Evolutionary conservation across 2,888 invertebrate genomes (phyloP).

Genomic region (Heteropelma amictum): DNA sequence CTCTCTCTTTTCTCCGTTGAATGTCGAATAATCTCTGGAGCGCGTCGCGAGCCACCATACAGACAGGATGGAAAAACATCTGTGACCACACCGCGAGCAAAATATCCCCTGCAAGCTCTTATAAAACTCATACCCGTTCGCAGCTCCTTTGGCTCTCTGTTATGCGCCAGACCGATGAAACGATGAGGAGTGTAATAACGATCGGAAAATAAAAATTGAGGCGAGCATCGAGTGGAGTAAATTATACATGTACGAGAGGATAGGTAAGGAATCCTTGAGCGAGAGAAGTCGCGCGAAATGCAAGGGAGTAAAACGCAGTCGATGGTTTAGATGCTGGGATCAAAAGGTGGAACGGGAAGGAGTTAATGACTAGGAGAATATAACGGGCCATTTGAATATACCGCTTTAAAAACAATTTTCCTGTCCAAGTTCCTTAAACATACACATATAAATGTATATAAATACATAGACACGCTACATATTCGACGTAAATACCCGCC

Average conservation of each 20-base stretch:
- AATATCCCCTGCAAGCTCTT: conserved; percentile 3
- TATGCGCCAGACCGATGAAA: conserved; percentile 27
- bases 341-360: not conserved
- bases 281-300: conserved; percentile 22
- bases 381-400: conserved; percentile 52
- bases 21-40: not conserved
- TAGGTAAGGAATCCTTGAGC: not conserved
- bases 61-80: conserved; percentile 11
- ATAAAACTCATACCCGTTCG: not conserved
- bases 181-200: conserved; percentile 42
- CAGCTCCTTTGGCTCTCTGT: not conserved
- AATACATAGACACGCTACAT: conserved; percentile 29
- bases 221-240: conserved; percentile 52
- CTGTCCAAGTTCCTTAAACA: conserved; percentile 41
- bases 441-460: too few relatives aligned
- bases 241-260: conserved; percentile 52
- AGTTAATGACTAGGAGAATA: conserved; percentile 55
- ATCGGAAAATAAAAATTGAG: conserved; percentile 56
- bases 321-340: conserved; percentile 11
- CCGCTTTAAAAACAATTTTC: conserved; percentile 55
- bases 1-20: not conserved
- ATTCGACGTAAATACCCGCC: conserved; percentile 30
- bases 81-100: conserved; percentile 30
- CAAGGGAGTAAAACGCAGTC: conserved; percentile 38
- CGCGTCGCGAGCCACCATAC: not conserved